Conservation (phyloP, 2,113 vertebrate species). For the Edolisoma coerulescens region DNA sequence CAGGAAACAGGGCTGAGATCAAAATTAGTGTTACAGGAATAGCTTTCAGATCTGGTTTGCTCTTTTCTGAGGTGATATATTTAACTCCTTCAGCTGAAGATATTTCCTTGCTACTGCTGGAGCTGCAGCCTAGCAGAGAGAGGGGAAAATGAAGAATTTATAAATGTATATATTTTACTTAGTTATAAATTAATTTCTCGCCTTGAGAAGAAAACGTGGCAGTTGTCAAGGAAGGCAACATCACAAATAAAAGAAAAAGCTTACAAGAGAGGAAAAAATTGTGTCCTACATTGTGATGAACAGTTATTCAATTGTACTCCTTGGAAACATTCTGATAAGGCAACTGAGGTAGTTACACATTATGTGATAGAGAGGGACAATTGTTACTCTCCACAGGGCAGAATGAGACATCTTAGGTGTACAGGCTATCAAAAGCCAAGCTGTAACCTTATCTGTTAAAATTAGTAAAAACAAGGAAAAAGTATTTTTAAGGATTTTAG, state of each 20-base stretch:
- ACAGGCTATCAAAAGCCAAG: not conserved
- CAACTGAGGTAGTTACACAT: not conserved
- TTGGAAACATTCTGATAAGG: not conserved
- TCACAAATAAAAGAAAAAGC: not conserved
- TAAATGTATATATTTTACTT: not conserved
- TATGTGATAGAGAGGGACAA: not conserved
- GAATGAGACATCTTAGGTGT: not conserved
- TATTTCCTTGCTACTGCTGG: not conserved
- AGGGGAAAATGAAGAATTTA: not conserved
- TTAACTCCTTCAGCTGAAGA: not conserved
- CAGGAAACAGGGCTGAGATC: not conserved
- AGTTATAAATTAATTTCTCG: not conserved
- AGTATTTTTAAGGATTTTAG: not conserved
- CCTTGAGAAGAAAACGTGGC: not conserved
- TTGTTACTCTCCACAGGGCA: accelerated
- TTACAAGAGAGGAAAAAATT: not conserved
- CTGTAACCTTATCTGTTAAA: not conserved
- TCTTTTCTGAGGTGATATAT: not conserved
- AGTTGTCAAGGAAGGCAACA: not conserved
- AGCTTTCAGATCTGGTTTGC: not conserved
- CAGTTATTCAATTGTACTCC: not conserved
- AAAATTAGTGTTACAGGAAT: not conserved
- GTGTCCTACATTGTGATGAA: not conserved
- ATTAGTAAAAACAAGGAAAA: not conserved
- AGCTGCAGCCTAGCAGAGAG: not conserved